Base-by-base conservation (phyloP, 2,113 vertebrate genomes). In the Pseudopipra pipra region DNA sequence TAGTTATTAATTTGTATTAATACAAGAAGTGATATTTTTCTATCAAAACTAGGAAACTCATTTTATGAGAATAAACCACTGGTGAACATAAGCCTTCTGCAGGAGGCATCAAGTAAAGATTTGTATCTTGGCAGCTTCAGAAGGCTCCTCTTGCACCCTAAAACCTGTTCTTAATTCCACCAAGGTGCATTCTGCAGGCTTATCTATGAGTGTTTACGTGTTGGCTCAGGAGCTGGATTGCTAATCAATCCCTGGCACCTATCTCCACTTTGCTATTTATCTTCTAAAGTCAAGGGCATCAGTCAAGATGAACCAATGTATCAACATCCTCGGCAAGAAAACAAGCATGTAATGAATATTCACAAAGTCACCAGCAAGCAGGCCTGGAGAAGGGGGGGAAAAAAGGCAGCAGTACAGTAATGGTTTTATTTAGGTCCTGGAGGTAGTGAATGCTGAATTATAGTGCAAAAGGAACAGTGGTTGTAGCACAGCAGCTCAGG, bases 161-260 rank as follows among this genome's bases (percentile, higher is more conserved):
- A 88, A 95, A 30, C 14, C 3, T 6, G 27, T 44, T 67, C 66
- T 76, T 78, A 93, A 92, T 97, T 93, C 89, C 89, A 94, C 79
- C 55, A 82, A 82, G 65, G 65, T 33, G 65, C 81, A 82, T 91
- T 79, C 75, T 72, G 74, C 91, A 59, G 71, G 52, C 95, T 97
- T 97, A 97, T 97, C 93, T 95, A 14, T 28, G 61, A 73, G 71
- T 44, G 86, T 86, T 95, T 95, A 87, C 16, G 51, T 91, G 93
- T 93, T 94, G 39, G 27, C 89, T 96, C 76, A 33, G 63, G 80
- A 97, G 55, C 28, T 87, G 77, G 80, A 93, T n/a, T 82, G 71
- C 92, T 97, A 93, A 97, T 98, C 97, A 97, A 93, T 97, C 94
- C 78, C 86, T 96, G 91, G 95, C 97, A 95, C 77, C 89, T 78